Evolutionary conservation across 1,140 invertebrate species (phyloP).

Genomic region (Drosophila nasuta): DNA sequence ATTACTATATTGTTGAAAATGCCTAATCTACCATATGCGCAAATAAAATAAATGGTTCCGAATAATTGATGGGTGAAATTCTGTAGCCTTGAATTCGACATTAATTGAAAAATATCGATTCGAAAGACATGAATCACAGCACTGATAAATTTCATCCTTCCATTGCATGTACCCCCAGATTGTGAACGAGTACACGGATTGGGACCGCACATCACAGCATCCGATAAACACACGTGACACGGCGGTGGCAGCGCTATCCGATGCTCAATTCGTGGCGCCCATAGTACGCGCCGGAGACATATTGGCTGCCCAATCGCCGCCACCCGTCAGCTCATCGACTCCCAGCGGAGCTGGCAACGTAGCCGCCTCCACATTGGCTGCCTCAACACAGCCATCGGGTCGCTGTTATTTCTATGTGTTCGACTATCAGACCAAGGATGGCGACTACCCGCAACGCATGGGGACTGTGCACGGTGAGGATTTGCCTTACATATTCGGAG

Average conservation of each 20-base stretch:
- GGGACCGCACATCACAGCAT: slow-evolving; percentile 96
- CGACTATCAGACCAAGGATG: slow-evolving; percentile 96
- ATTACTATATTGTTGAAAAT: no score
- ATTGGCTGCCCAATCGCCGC: slow-evolving; percentile 87
- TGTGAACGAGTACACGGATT: slow-evolving; percentile 98
- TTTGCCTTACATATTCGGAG: slow-evolving; percentile 95
- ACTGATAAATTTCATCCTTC: neutral
- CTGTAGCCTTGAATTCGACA: neutral
- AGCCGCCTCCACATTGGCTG: slow-evolving; percentile 65
- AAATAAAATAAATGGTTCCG: neutral
- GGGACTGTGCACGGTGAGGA: slow-evolving; percentile 97
- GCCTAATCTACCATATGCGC: neutral
- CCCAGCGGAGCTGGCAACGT: slow-evolving; percentile 69
- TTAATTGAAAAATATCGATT: neutral
- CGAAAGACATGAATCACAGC: neutral
- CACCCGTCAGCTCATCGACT: slow-evolving; percentile 73
- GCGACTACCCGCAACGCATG: slow-evolving; percentile 94
- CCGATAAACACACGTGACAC: slow-evolving; percentile 96
- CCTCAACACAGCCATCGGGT: slow-evolving; percentile 86
- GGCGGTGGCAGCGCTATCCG: slow-evolving; percentile 95
- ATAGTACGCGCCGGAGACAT: slow-evolving; percentile 93
- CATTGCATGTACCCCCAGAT: slow-evolving; percentile 84
- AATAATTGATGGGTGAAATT: neutral
- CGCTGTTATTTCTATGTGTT: slow-evolving; percentile 96
- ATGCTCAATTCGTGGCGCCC: slow-evolving; percentile 95